Percentiles rank a stretch among this genome's conserved stretches.
phyloP scores from a whole-genome alignment of 2,888 invertebrate species.

The Coecobrya sp. region DNA sequence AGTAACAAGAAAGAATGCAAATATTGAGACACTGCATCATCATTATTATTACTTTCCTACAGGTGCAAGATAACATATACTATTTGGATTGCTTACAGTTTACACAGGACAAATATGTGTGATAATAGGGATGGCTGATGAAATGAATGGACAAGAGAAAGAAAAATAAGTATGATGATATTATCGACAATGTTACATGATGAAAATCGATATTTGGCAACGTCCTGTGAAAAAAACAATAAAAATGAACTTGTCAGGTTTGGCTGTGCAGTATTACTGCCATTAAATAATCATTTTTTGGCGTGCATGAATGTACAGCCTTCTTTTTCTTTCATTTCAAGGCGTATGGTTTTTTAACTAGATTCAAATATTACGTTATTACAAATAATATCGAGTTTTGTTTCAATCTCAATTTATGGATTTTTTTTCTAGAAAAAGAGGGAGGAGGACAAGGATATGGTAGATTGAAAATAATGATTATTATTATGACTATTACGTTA shows the following conservation, averaged over 20 bases:
- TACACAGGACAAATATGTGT: neutral
- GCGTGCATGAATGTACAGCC: constrained; percentile 14
- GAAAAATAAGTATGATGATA: neutral
- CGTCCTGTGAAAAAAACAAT: neutral
- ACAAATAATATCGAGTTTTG: constrained; percentile 40
- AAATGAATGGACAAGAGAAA: neutral
- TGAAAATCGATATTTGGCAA: constrained; percentile 71
- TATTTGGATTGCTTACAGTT: neutral
- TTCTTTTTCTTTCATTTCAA: neutral
- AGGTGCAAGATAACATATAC: neutral
- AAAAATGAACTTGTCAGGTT: constrained; percentile 1
- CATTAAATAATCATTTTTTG: constrained; percentile 39
- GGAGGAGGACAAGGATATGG: neutral
- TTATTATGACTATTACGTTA: constrained; percentile 35
- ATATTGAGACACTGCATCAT: constrained; percentile 2
- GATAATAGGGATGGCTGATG: neutral
- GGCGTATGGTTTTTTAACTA: neutral
- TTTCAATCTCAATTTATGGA: neutral
- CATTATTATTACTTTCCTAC: constrained; percentile 46
- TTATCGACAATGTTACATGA: neutral
- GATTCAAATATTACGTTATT: neutral
- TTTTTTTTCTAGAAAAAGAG: constrained; percentile 11
- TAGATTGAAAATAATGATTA: constrained; percentile 50
- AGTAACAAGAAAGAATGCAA: constrained; percentile 19
- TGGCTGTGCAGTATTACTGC: neutral